Evolutionary conservation across 2,797 vertebrate genomes (phyloP).

Genomic region (Hafferia zeledoni): DNA sequence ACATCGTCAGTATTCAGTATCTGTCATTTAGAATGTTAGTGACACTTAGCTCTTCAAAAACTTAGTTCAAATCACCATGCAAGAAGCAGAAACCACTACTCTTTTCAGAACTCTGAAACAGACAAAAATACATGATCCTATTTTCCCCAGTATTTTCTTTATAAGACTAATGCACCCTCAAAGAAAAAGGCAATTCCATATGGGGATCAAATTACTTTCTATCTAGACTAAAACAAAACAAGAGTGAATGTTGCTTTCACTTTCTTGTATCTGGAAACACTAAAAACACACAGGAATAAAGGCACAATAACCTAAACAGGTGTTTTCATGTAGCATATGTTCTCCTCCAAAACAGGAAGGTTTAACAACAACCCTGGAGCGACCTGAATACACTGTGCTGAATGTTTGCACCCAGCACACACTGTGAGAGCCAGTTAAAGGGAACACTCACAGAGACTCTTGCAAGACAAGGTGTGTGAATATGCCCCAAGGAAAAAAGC

Average conservation of each 20-base stretch:
- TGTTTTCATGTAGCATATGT: background rate
- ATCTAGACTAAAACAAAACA: background rate
- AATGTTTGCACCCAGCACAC: background rate
- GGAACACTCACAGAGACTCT: background rate
- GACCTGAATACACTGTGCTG: accelerated
- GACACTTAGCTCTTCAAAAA: background rate
- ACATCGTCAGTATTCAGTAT: background rate
- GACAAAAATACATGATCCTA: background rate
- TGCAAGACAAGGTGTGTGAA: background rate
- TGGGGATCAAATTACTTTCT: background rate
- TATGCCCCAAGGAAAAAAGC: background rate
- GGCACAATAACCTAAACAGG: background rate
- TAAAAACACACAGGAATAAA: background rate
- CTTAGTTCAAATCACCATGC: background rate
- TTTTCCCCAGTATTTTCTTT: background rate
- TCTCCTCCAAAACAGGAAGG: background rate
- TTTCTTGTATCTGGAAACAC: background rate
- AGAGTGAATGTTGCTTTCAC: background rate
- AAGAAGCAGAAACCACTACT: background rate
- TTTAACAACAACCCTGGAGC: background rate
- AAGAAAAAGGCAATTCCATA: background rate
- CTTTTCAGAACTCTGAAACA: background rate
- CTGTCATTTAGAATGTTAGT: background rate
- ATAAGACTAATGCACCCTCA: background rate
- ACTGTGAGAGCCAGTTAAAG: background rate